phyloP scores from a whole-genome alignment of 2,113 vertebrate species.

The Trematocara variabile region DNA sequence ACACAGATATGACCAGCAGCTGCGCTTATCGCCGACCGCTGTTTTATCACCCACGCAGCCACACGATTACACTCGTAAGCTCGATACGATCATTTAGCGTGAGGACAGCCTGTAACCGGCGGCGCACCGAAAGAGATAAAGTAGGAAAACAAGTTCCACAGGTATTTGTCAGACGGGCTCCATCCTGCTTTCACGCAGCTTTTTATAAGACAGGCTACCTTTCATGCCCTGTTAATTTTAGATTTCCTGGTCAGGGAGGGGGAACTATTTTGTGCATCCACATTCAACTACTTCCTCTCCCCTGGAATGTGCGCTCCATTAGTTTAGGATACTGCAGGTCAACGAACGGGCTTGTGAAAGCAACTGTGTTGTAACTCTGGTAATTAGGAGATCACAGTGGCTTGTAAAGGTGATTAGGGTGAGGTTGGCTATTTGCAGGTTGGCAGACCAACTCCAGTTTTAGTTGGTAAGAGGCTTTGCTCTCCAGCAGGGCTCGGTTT shows the following conservation, averaged over 20 bases:
- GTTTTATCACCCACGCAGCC: not conserved
- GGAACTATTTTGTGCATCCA: not conserved
- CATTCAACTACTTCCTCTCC: not conserved
- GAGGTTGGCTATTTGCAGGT: not conserved
- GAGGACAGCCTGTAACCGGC: not conserved
- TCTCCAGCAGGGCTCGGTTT: not conserved
- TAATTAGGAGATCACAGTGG: not conserved
- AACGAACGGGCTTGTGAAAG: not conserved
- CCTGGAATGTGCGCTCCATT: not conserved
- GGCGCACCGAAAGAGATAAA: not conserved
- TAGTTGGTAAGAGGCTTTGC: slow-evolving; percentile 28
- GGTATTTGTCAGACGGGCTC: not conserved
- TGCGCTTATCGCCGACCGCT: not conserved
- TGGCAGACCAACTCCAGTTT: not conserved
- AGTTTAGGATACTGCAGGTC: not conserved
- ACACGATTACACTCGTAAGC: not conserved
- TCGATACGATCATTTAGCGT: not conserved
- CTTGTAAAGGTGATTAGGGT: slow-evolving; percentile 23
- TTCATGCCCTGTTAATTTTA: not conserved
- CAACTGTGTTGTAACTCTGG: not conserved
- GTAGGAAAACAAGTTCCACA: not conserved
- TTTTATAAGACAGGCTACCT: not conserved
- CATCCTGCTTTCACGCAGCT: not conserved
- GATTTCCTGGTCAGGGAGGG: not conserved
- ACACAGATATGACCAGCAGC: not conserved